phyloP scores from a whole-genome alignment of 2,113 vertebrate genomes.

The Symphodus melops region DNA sequence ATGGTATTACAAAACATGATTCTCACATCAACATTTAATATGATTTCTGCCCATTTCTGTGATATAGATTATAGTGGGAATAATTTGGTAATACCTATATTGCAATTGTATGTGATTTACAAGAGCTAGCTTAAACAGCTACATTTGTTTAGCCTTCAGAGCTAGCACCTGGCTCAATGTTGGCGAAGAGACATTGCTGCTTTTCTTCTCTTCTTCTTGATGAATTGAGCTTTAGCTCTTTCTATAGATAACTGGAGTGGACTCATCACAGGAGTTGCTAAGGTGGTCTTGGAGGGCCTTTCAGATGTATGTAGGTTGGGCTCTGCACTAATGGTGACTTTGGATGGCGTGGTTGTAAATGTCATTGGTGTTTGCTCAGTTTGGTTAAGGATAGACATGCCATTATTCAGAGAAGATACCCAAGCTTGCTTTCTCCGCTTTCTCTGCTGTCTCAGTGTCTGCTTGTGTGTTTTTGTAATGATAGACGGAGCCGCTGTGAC shows the following conservation, averaged over 20 bases:
- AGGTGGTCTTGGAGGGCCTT: slow-evolving; percentile 14
- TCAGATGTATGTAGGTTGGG: slow-evolving; percentile 16
- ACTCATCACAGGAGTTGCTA: slow-evolving; percentile 20
- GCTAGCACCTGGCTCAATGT: slow-evolving; percentile 3
- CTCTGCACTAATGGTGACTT: slow-evolving; percentile 5
- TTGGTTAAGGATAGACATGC: slow-evolving; percentile 9
- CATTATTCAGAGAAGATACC: neutral
- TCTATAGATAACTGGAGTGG: slow-evolving; percentile 63
- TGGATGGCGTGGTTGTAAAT: slow-evolving; percentile 6
- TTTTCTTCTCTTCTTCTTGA: slow-evolving; percentile 73
- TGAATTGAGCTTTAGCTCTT: slow-evolving; percentile 60
- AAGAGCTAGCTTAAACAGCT: slow-evolving; percentile 13
- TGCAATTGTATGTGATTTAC: slow-evolving; percentile 4
- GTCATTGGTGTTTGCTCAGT: slow-evolving; percentile 31
- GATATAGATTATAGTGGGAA: slow-evolving; percentile 38
- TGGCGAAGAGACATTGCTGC: neutral
- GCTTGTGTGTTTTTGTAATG: slow-evolving; percentile 29
- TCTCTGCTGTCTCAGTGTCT: slow-evolving; percentile 33
- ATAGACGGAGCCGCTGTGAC: slow-evolving; percentile 17
- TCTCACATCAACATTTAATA: slow-evolving; percentile 24
- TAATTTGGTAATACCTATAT: neutral
- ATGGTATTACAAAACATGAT: slow-evolving; percentile 45
- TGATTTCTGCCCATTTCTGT: neutral
- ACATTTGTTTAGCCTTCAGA: slow-evolving; percentile 11
- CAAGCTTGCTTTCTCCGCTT: slow-evolving; percentile 42